phyloP scores from a whole-genome alignment of 2,797 vertebrate species.

The Microctenopoma steveboyesi region DNA sequence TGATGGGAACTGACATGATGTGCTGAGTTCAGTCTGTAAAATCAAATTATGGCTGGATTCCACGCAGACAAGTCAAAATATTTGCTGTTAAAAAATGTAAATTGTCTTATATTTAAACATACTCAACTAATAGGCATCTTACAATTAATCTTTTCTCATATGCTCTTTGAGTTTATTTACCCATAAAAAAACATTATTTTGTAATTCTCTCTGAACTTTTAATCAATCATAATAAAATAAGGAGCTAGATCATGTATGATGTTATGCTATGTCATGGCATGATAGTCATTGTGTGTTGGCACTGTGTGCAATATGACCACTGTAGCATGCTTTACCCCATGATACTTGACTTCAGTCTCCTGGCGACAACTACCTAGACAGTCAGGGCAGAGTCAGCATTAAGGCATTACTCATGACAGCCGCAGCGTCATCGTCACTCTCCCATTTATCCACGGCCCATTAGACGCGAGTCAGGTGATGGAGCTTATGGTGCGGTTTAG shows the following conservation, averaged over 20 bases:
- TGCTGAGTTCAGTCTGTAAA: neutral
- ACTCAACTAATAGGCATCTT: too few species aligned
- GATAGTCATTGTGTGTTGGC: constrained; percentile 18
- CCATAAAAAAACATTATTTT: neutral
- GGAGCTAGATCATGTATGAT: neutral
- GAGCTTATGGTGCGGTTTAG: constrained; percentile 37
- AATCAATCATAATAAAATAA: too few species aligned
- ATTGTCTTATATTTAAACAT: too few species aligned
- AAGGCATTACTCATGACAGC: constrained; percentile 63
- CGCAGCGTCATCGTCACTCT: constrained; percentile 52
- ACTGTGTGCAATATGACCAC: neutral
- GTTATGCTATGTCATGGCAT: neutral
- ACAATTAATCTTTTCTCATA: too few species aligned
- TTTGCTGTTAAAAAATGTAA: too few species aligned
- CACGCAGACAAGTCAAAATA: too few species aligned
- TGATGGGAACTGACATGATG: neutral
- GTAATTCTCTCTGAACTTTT: too few species aligned
- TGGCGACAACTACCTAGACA: constrained; percentile 35
- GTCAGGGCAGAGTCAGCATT: constrained; percentile 23
- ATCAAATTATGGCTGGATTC: too few species aligned
- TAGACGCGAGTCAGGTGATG: constrained; percentile 55
- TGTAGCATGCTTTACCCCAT: neutral
- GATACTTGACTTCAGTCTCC: constrained; percentile 41
- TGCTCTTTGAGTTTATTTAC: too few species aligned
- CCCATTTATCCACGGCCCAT: constrained; percentile 61